These are phyloP conservation scores for Platycercus adscitus DNA, from an alignment of 2,113 vertebrate species.

Conservation along the genomic window DNA sequence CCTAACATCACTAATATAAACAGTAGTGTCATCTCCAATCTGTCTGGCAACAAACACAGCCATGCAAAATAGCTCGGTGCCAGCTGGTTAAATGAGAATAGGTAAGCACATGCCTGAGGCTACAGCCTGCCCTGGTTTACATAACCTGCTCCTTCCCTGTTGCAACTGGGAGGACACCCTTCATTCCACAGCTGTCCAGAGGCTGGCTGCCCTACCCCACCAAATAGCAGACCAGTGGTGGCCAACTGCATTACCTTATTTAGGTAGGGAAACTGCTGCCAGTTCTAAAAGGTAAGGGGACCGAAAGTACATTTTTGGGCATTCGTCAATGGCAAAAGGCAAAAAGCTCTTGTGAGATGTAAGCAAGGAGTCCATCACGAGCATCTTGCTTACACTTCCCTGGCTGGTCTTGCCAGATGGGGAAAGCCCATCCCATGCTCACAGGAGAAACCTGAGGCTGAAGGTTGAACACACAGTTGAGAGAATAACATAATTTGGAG, in stretches of 20 bases:
- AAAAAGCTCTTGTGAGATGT: not conserved
- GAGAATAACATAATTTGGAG: not conserved
- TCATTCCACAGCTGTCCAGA: rapidly evolving
- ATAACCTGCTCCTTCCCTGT: rapidly evolving
- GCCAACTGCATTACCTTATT: too few relatives aligned
- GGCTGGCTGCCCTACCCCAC: not conserved
- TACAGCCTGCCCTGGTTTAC: not conserved
- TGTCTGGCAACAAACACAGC: not conserved
- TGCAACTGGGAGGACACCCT: not conserved
- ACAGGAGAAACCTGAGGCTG: not conserved
- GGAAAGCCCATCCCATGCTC: rapidly evolving
- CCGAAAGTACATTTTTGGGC: not conserved
- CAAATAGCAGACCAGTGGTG: rapidly evolving
- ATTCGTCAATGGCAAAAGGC: not conserved
- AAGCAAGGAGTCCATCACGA: rapidly evolving
- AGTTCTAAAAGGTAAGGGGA: not conserved
- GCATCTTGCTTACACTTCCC: not conserved
- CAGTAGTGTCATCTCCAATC: not conserved
- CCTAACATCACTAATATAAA: not conserved
- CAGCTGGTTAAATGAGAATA: not conserved
- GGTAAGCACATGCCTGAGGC: not conserved
- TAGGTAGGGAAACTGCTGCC: not conserved
- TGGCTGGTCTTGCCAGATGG: not conserved
- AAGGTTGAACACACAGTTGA: not conserved
- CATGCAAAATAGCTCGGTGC: not conserved